These are phyloP conservation scores for Achroia grisella DNA, from an alignment of 1,140 invertebrate species.

Conservation along the genomic window DNA sequence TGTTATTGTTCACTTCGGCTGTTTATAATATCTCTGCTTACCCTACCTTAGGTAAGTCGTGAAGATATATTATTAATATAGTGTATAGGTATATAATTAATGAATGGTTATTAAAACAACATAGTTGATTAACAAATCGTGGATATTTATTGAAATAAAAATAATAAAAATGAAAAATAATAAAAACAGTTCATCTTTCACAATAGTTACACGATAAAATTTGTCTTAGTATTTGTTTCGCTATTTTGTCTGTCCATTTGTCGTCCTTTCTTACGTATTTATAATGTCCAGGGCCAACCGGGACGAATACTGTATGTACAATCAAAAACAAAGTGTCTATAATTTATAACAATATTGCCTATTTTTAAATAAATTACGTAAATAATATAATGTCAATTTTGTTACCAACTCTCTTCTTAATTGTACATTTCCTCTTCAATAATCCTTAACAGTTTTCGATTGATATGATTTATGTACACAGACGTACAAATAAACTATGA, in stretches of 20 bases:
- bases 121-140: slow-evolving; percentile 65
- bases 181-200: slow-evolving; percentile 72
- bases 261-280: slow-evolving; percentile 23
- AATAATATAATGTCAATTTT: background rate
- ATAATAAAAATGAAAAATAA: slow-evolving; percentile 74
- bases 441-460: background rate
- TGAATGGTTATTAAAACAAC: slow-evolving; percentile 60
- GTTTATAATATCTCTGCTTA: no score
- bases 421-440: background rate
- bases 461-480: no score
- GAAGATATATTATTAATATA: no score
- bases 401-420: background rate
- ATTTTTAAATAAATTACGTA: background rate
- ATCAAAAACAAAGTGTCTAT: background rate
- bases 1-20: no score
- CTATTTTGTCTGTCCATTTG: slow-evolving; percentile 49
- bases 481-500: no score
- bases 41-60: no score
- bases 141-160: slow-evolving; percentile 74
- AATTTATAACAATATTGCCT: background rate
- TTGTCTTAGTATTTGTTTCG: slow-evolving; percentile 61
- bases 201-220: slow-evolving; percentile 68
- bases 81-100: no score
- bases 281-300: background rate
- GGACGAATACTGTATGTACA: background rate